phyloP scores from a whole-genome alignment of 2,888 invertebrate genomes.

The Stenolophus ochropezus region DNA sequence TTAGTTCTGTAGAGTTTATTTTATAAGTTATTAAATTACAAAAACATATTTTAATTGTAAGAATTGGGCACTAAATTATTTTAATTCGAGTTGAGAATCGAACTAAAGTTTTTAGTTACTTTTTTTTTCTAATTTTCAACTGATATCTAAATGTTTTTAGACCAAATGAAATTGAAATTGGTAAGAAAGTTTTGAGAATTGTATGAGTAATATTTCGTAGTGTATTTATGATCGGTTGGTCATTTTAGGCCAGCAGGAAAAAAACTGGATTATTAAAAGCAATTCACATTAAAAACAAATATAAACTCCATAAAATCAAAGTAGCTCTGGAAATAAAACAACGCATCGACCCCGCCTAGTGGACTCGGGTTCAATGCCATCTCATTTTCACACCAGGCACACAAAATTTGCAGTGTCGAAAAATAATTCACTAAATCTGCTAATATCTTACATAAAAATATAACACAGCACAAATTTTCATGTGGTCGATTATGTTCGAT shows the following conservation, averaged over 20 bases:
- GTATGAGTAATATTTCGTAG: too few species aligned
- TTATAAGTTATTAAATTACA: too few species aligned
- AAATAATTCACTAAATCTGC: constrained; percentile 60
- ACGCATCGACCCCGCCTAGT: not conserved
- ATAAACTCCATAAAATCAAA: constrained; percentile 5
- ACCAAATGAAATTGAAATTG: too few species aligned
- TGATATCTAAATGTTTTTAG: too few species aligned
- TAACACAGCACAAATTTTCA: constrained; percentile 65
- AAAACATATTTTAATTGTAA: too few species aligned
- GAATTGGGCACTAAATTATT: too few species aligned
- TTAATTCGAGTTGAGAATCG: too few species aligned
- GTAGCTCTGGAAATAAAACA: constrained; percentile 9
- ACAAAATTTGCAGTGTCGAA: constrained; percentile 59
- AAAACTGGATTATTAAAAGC: not conserved
- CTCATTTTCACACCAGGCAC: constrained; percentile 48
- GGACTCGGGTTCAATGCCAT: constrained; percentile 6
- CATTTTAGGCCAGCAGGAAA: not conserved
- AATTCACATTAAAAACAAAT: constrained; percentile 14
- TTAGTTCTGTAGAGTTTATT: too few species aligned
- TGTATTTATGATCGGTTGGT: too few species aligned
- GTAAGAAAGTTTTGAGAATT: too few species aligned
- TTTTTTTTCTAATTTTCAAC: too few species aligned
- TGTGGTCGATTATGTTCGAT: constrained; percentile 60
- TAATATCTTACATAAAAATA: constrained; percentile 65
- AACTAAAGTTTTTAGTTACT: too few species aligned